These are phyloP conservation scores for Catocala sponsa DNA, from an alignment of 2,888 invertebrate species.

Conservation along the genomic window DNA sequence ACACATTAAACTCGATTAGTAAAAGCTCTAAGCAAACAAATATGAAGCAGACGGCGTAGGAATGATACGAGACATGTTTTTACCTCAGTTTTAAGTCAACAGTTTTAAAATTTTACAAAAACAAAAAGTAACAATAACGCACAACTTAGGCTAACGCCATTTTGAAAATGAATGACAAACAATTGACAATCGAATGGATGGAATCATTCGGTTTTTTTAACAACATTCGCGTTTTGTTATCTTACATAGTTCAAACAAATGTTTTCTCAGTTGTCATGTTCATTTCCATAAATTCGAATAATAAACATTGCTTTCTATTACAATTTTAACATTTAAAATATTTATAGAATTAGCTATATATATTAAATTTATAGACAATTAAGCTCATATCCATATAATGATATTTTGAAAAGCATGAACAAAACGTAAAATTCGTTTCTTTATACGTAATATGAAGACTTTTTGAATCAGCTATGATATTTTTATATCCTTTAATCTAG, in stretches of 20 bases:
- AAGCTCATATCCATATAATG: no score
- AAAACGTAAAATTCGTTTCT: no score
- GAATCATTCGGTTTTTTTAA: slow-evolving; percentile 36
- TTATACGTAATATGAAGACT: no score
- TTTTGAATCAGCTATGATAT: no score
- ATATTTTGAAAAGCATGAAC: no score
- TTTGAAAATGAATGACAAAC: slow-evolving; percentile 61
- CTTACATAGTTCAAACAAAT: no score
- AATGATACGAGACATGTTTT: slow-evolving; percentile 34
- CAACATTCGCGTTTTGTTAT: slow-evolving; percentile 54
- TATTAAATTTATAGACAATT: no score
- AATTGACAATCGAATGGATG: slow-evolving; percentile 46
- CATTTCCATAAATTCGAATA: no score
- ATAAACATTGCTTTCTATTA: no score
- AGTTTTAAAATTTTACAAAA: slow-evolving; percentile 77
- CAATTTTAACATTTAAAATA: neutral
- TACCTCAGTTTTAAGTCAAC: slow-evolving; percentile 77
- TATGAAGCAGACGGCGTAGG: neutral
- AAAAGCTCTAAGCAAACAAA: neutral
- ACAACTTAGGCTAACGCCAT: slow-evolving; percentile 81
- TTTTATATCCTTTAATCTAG: no score
- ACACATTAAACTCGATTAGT: slow-evolving; percentile 23
- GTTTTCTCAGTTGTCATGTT: no score
- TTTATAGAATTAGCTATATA: no score
- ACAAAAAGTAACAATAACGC: slow-evolving; percentile 73